Conservation (phyloP, 2,888 invertebrate genomes). For the Microdon myrmicae region DNA sequence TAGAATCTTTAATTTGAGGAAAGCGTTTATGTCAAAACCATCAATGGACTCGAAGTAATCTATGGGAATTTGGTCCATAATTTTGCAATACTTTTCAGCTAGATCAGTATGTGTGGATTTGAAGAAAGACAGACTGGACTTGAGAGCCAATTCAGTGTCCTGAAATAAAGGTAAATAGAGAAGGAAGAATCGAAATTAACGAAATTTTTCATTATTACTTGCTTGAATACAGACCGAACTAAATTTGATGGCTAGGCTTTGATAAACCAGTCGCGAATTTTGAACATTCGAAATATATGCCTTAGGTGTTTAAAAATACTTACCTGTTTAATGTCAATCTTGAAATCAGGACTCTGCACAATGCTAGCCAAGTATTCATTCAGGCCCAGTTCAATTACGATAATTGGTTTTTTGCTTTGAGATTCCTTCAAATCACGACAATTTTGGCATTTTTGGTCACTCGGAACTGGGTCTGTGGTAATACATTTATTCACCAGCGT, state of each 20-base stretch:
- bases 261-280: too few relatives aligned
- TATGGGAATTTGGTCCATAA: constrained; percentile 74
- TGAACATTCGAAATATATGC: background rate
- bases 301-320: constrained; percentile 1
- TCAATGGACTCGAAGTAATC: constrained; percentile 72
- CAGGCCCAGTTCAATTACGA: constrained; percentile 60
- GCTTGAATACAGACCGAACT: background rate
- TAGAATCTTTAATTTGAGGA: constrained; percentile 70
- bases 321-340: constrained; percentile 53
- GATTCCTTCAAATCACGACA: background rate
- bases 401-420: constrained; percentile 51
- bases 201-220: too few relatives aligned
- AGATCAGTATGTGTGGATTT: constrained; percentile 72
- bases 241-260: background rate
- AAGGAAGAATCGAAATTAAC: background rate
- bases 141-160: constrained; percentile 55
- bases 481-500: constrained; percentile 8
- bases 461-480: background rate
- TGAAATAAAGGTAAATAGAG: constrained; percentile 11
- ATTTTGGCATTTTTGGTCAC: background rate
- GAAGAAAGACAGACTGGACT: constrained; percentile 58
- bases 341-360: constrained; percentile 59
- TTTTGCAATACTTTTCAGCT: constrained; percentile 72
- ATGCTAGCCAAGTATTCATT: constrained; percentile 58
- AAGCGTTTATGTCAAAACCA: constrained; percentile 71